Evolutionary conservation across 2,113 vertebrate genomes (phyloP), one percentile per base, ranked within the genome.

Genomic region (Oxyruncus cristatus): DNA sequence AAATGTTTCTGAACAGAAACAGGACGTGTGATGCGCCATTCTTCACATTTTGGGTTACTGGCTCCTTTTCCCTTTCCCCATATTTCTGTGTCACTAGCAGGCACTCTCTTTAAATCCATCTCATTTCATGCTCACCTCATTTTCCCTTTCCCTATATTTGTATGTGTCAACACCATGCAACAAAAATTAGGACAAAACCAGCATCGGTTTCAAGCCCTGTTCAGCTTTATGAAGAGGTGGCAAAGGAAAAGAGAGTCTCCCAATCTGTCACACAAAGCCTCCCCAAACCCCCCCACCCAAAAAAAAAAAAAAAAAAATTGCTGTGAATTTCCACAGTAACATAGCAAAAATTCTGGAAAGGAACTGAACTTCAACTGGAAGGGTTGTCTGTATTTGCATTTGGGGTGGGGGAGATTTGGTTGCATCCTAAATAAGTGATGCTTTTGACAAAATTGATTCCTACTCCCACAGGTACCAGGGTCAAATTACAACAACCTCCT

Each of bases 111-210:
- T 63, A 89, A 92, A 66, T 33, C 63, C 35, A 61, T 68, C 74
- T 85, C 44, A 61, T 70, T 88, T 83, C 49, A 86, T 16, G 63
- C 35, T 96, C 85, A 90, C 67, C 94, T 94, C 79, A 27, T 74
- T 71, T 94, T 86, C 85, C 88, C 67, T 41, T 86, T 88, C 85
- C 91, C 86, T 97, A 46, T 58, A 83, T 86, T 88, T 80, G 67
- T 88, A 92, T 18, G 74, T 85, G 85, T 76, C 72, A 87, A 85
- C 73, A 78, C 61, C 77, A 74, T 5, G 42, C 49, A 90, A 92
- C 83, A 92, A 84, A 79, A 95, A 94, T 80, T 32, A 94, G 72
- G 95, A 86, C 70, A 91, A 86, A 92, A 86, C 22, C 37, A 93
- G 67, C 65, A 80, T 55, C 72, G 71, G 77, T 77, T 94, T 77